phyloP scores from a whole-genome alignment of 2,113 vertebrate genomes.

The Pterophyllum scalare region DNA sequence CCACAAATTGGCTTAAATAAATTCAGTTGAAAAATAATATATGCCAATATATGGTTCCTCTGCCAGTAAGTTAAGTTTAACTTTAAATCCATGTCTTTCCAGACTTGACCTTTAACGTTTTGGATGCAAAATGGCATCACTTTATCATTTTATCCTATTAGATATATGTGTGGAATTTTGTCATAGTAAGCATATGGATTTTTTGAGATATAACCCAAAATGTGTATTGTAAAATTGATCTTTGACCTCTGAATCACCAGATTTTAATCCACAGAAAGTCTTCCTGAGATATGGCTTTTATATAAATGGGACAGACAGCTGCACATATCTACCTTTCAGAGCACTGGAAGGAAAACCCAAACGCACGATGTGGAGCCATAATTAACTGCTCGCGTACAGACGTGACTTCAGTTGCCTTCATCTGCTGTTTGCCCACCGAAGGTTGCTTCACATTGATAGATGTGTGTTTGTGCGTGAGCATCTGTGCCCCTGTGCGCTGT shows the following conservation, averaged over 20 bases:
- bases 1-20: background rate
- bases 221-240: background rate
- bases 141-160: conserved; percentile 1
- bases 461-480: conserved; percentile 59
- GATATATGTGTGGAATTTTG: background rate
- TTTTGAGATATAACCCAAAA: conserved; percentile 10
- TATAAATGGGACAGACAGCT: background rate
- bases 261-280: background rate
- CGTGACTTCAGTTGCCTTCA: conserved; percentile 33
- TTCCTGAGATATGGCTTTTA: background rate
- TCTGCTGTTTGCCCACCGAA: conserved; percentile 58
- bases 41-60: background rate
- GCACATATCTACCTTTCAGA: background rate
- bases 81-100: background rate
- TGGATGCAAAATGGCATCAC: background rate
- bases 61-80: background rate
- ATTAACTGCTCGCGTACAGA: conserved; percentile 35
- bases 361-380: background rate
- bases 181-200: background rate
- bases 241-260: background rate
- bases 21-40: background rate
- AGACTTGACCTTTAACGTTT: conserved; percentile 8
- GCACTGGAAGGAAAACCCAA: background rate
- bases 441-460: conserved; percentile 53
- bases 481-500: conserved; percentile 65